Conservation (phyloP, 1,140 invertebrate species). For the Chelonus insularis region DNA sequence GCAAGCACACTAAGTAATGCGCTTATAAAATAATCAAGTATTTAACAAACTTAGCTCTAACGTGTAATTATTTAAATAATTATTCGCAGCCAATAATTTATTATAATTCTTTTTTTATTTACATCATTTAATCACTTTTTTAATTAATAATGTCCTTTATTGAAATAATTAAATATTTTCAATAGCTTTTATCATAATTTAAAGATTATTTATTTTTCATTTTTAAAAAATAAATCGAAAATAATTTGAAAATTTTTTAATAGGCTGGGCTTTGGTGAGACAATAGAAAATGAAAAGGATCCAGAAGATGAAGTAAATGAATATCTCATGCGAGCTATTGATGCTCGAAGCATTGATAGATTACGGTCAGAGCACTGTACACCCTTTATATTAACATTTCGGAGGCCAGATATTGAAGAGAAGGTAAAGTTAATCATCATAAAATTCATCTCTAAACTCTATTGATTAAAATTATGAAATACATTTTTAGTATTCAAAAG, state of each 20-base stretch:
- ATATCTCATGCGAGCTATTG: slow-evolving; percentile 90
- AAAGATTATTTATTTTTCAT: too few species aligned
- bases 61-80: neutral
- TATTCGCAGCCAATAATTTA: neutral
- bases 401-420: slow-evolving; percentile 73
- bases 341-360: slow-evolving; percentile 89
- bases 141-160: too few species aligned
- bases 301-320: slow-evolving; percentile 93
- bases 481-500: slow-evolving; percentile 68
- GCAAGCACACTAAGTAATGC: slow-evolving; percentile 72
- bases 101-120: neutral
- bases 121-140: slow-evolving; percentile 9
- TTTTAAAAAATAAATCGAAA: too few species aligned
- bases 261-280: slow-evolving; percentile 70
- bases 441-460: neutral
- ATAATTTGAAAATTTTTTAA: slow-evolving; percentile 24
- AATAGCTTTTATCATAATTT: too few species aligned
- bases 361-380: slow-evolving; percentile 83
- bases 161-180: too few species aligned
- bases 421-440: slow-evolving; percentile 64
- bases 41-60: neutral
- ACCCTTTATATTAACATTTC: slow-evolving; percentile 80
- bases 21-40: neutral
- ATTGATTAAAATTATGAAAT: neutral
- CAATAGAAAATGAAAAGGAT: slow-evolving; percentile 67